Conservation (phyloP, 1,140 invertebrate species). For the Eumaeus atala region DNA sequence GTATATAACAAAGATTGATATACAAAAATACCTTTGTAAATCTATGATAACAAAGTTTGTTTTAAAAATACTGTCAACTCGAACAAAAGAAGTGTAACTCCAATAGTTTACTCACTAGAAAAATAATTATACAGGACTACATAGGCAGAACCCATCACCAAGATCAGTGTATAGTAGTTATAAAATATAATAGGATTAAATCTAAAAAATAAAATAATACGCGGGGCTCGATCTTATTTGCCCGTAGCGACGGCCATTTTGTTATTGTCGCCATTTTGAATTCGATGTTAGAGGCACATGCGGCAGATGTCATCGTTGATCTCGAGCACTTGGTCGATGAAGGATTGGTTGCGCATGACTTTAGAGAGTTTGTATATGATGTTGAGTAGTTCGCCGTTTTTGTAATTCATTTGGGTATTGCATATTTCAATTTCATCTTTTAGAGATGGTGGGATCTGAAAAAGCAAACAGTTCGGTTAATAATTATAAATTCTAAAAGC, state of each 20-base stretch:
- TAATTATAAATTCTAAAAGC: too few relatives aligned
- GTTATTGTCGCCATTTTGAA: slow-evolving; percentile 35
- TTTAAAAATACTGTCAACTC: not conserved
- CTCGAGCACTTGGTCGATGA: slow-evolving; percentile 81
- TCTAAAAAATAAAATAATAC: slow-evolving; percentile 15
- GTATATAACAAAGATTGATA: too few relatives aligned
- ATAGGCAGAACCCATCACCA: slow-evolving; percentile 9
- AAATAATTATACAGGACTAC: slow-evolving; percentile 3
- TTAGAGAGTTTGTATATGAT: slow-evolving; percentile 78
- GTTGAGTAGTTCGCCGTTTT: slow-evolving; percentile 75
- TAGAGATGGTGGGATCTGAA: slow-evolving; percentile 75
- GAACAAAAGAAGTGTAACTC: not conserved
- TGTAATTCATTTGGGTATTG: slow-evolving; percentile 81
- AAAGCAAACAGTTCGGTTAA: not conserved
- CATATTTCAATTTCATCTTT: slow-evolving; percentile 78
- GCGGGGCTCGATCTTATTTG: slow-evolving; percentile 16
- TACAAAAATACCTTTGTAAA: too few relatives aligned
- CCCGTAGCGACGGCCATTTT: slow-evolving; percentile 34
- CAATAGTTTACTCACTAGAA: slow-evolving; percentile 1
- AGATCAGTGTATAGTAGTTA: slow-evolving; percentile 13
- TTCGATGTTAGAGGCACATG: slow-evolving; percentile 45
- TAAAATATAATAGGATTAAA: slow-evolving; percentile 22
- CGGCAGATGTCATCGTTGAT: slow-evolving; percentile 85
- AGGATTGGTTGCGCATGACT: slow-evolving; percentile 81
- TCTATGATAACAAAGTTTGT: too few relatives aligned